Percentiles rank a stretch among this genome's conserved stretches.
Conservation (phyloP, 1,140 invertebrate species). For the Rhyzopertha dominica region DNA sequence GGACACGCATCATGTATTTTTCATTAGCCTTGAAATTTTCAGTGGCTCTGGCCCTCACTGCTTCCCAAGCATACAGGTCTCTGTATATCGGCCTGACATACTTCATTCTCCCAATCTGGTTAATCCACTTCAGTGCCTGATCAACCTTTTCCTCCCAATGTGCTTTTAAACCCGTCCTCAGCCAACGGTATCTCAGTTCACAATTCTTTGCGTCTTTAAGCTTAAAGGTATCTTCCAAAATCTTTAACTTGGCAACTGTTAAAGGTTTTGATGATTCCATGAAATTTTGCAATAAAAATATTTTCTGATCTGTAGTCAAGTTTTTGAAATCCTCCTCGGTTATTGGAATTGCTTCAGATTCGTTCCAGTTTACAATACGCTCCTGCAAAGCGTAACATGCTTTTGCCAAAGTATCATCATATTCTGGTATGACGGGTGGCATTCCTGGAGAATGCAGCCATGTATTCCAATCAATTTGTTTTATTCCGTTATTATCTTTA, state of each 20-base stretch:
- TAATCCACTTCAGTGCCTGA: slow-evolving; percentile 69
- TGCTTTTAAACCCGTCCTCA: slow-evolving; percentile 70
- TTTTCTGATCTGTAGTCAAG: slow-evolving; percentile 64
- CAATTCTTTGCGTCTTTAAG: slow-evolving; percentile 65
- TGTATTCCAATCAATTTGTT: slow-evolving; percentile 74
- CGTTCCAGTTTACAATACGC: slow-evolving; percentile 53
- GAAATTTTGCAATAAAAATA: slow-evolving; percentile 68
- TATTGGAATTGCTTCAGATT: slow-evolving; percentile 46
- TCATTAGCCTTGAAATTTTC: slow-evolving; percentile 67
- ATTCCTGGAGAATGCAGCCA: slow-evolving; percentile 83
- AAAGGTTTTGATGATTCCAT: slow-evolving; percentile 48
- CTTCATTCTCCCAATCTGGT: slow-evolving; percentile 83
- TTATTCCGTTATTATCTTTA: slow-evolving; percentile 50
- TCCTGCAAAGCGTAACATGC: slow-evolving; percentile 56
- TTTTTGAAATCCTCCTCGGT: slow-evolving; percentile 48
- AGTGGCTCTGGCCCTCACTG: slow-evolving; percentile 60
- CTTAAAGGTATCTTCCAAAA: slow-evolving; percentile 63
- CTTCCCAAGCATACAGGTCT: slow-evolving; percentile 77
- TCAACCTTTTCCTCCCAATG: slow-evolving; percentile 62
- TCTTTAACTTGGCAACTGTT: slow-evolving; percentile 51
- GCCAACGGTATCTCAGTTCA: slow-evolving; percentile 79
- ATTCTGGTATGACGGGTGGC: slow-evolving; percentile 80
- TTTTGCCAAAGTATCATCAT: slow-evolving; percentile 64
- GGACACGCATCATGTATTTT: slow-evolving; percentile 77
- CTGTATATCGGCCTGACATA: slow-evolving; percentile 83